A percentile compares a stretch with the other conserved stretches of the same genome.
Evolutionary conservation across 2,888 invertebrate genomes (phyloP).

Genomic region (Mechanitis messenoides): DNA sequence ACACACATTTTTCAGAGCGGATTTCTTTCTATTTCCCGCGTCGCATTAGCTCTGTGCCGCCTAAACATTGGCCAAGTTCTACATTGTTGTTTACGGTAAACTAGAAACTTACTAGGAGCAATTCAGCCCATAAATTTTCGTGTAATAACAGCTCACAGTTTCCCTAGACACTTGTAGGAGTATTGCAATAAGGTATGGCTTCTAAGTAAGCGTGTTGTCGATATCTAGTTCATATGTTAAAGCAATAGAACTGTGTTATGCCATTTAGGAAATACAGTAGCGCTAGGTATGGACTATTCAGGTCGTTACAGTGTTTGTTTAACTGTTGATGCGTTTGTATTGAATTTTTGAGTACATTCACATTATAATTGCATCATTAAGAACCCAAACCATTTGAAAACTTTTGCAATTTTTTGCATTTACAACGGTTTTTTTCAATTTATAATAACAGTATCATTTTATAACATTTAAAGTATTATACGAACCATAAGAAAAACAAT

Average conservation of each 20-base stretch:
- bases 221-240: constrained; percentile 37
- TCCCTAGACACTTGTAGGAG: constrained; percentile 71
- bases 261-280: constrained; percentile 7
- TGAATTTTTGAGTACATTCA: too few species aligned
- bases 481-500: too few species aligned
- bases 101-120: constrained; percentile 64
- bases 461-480: too few species aligned
- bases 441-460: too few species aligned
- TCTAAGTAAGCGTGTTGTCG: constrained; percentile 45
- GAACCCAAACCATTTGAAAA: too few species aligned
- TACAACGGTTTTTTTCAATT: too few species aligned
- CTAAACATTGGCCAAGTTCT: constrained; percentile 66
- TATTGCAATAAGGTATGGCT: constrained; percentile 59
- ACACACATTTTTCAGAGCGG: constrained; percentile 54
- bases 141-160: constrained; percentile 72
- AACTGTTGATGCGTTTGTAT: too few species aligned
- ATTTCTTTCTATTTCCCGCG: constrained; percentile 55
- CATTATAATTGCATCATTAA: too few species aligned
- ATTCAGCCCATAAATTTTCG: constrained; percentile 70
- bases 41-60: constrained; percentile 55
- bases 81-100: constrained; percentile 72
- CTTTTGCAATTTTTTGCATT: too few species aligned
- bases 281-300: constrained; percentile 1
- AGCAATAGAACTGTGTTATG: constrained; percentile 19
- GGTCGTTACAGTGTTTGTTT: too few species aligned